Base-by-base conservation (phyloP, 2,888 invertebrate genomes). In the Serripes groenlandicus region DNA sequence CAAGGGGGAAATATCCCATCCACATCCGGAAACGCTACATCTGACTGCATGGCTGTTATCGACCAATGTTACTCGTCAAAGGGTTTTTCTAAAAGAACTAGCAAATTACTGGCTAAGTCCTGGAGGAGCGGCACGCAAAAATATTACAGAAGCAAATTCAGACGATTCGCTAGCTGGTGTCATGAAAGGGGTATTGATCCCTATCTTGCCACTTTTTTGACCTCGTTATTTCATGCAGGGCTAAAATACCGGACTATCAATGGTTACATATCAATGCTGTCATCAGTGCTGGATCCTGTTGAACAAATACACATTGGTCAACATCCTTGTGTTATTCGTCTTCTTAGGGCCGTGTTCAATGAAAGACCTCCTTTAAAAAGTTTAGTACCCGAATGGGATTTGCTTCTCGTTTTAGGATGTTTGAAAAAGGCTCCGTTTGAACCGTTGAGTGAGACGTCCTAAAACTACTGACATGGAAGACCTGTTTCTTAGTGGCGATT, bases 161-260 rank as follows among this genome's bases (percentile, higher is more conserved):
- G 52, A 34, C 70, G 71, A 54, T 83, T 80, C n/a, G 21, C 18
- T 77, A 42, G 80, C 78, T 83, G 78, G 75, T 79, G 83, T 83
- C 18, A 37, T 83, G 28, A 54, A 74, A 26, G 42, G 26, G 21
- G 78, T 18, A 72, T 85, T 73, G 70, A 79, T 79, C 76, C 73
- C 72, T 70, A 73, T 83, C 28, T 42, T 37, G 62, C 71, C 42
- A 34, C 77, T 77, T 77, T 69, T n/a, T 23, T 64, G 3, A 72
- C 71, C 30, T 26, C 11, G 68, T 64, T 70, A 21, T 77, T 64
- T 64, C 21, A 54, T 23, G 52, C 54, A 15, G 78, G 78, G 18
- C 30, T 78, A 4, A 52, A 64, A 32, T 73, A 54, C 49, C 72
- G 70, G 21, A 70, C 77, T n/a, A 71, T 70, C 28, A 49, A 30